phyloP scores from a whole-genome alignment of 92 coral and sea anemone species.

The Meandrina meandrites region DNA sequence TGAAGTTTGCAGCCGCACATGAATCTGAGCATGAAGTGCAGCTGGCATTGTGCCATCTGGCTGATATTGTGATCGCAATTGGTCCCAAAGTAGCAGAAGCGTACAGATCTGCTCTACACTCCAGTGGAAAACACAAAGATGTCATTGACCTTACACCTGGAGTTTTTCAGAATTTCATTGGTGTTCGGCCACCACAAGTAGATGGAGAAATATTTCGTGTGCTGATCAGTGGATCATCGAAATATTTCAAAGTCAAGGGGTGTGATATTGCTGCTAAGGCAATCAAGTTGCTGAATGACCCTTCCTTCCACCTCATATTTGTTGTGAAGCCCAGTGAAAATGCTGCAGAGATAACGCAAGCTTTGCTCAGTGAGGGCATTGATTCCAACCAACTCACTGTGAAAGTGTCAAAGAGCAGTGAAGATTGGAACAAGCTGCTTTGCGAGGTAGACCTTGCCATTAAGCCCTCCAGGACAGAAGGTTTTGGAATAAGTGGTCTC shows the following conservation, averaged over 20 bases:
- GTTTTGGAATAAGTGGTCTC: conserved; percentile 45
- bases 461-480: conserved; percentile 41
- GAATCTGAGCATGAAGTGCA: conserved; percentile 32
- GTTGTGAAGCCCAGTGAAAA: conserved; percentile 18
- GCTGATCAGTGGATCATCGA: conserved; percentile 23
- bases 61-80: conserved; percentile 36
- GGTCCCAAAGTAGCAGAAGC: conserved; percentile 43
- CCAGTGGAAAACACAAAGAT: conserved; percentile 16
- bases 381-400: conserved; percentile 8
- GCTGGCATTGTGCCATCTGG: conserved; percentile 16
- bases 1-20: neutral
- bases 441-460: conserved; percentile 25
- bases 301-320: conserved; percentile 22
- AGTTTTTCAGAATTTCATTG: conserved; percentile 15
- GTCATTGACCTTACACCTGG: conserved; percentile 42
- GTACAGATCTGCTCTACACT: neutral
- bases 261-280: conserved; percentile 49
- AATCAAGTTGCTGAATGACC: neutral
- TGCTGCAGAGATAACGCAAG: conserved; percentile 10
- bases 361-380: conserved; percentile 7
- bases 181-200: conserved; percentile 25
- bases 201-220: conserved; percentile 19
- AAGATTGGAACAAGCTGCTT: conserved; percentile 20
- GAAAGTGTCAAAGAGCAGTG: neutral
- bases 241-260: conserved; percentile 38